Base-by-base conservation (phyloP, 2,888 invertebrate genomes). In the Eumerus sabulonum region DNA sequence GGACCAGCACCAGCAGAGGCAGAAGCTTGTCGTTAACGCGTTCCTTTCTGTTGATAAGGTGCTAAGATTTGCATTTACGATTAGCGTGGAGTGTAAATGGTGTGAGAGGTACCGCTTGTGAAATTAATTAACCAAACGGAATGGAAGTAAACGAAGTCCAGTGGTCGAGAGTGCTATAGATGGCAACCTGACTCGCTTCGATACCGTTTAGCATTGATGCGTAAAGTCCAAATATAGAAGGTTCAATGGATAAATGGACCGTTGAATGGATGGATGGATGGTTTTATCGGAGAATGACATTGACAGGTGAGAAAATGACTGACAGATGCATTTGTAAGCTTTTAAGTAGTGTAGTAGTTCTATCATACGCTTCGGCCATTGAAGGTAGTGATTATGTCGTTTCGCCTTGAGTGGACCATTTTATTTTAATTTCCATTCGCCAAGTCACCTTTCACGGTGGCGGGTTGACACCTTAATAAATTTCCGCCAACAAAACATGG, bases 21-120 rank as follows among this genome's bases (percentile, higher is more conserved):
- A 54, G 47, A 67, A 68, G 68, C 53, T 79, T 79, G 79, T 79
- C 73, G 56, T 64, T 79, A 74, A 68, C 73, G 68, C 73, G 64
- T 64, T 74, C 7, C 7, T 27, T 27, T 27, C 53, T 70, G 79
- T 59, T 70, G 79, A 79, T 68, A 74, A 70, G 73, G 79, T 79
- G 79, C 60, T 66, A 51, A 73, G 79, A 79, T 79, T 79, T 79
- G 79, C 73, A 73, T 79, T 74, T 51, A 60, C 64, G 79, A 79
- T 79, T 79, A 79, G 70, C 73, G 59, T 70, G 60, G 38, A 64
- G 73, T 79, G 64, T 60, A 66, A 77, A 72, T 77, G 77, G 77
- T 60, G 56, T 16, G 64, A 54, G 44, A 50, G 53, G 54, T 77
- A 77, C 67, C 72, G 66, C 57, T 77, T 63, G 63, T 35, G 72